Evolutionary conservation across 2,113 vertebrate genomes (phyloP), one percentile per base, ranked within the genome.

Genomic region (Candoia aspera): DNA sequence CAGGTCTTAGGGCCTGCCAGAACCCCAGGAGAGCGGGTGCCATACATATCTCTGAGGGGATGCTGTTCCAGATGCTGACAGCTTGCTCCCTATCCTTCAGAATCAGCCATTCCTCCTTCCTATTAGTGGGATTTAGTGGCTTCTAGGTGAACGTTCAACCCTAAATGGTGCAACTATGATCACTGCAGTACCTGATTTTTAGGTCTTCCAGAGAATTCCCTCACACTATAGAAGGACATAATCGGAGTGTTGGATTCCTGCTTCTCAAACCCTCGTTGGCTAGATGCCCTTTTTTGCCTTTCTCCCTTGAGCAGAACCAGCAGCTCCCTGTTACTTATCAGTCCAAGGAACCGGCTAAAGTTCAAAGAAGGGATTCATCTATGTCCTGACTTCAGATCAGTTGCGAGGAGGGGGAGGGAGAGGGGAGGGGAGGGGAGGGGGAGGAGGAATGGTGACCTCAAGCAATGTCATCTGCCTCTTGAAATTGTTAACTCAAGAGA

Each of bases 401-500:
- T 42, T 42, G 42, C 3, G 42, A 42, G 42, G 42, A 3, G 42
- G 42, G 42, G 2, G 53, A 89, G 12, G 95, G 93, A n/a, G 15
- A 10, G 1, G 9, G 17, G 83, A 23, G 11, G 26, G 42, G 15
- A 8, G 8, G 0, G 9, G 29, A 85, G 26, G 13, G 15, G 42
- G 19, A 8, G 2, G 53, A 89, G 12, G 95, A 93, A 37, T 0
- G 0, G 83, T 91, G 93, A 94, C 88, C 93, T 95, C 93, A 23
- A 17, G n/a, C 17, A 53, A 89, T 62, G 33, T 19, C 55, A 90
- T 89, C 86, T 92, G 90, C 85, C 49, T 94, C 87, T 87, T 62
- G n/a, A 49, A 96, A 97, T 96, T 91, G 96, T 96, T 96, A 96
- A 96, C 93, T 95, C 53, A 91, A 53, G 53, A 59, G 87, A 46